Evolutionary conservation across 2,888 invertebrate genomes (phyloP), one percentile per base, ranked within the genome.

Genomic region (Crioceris asparagi): DNA sequence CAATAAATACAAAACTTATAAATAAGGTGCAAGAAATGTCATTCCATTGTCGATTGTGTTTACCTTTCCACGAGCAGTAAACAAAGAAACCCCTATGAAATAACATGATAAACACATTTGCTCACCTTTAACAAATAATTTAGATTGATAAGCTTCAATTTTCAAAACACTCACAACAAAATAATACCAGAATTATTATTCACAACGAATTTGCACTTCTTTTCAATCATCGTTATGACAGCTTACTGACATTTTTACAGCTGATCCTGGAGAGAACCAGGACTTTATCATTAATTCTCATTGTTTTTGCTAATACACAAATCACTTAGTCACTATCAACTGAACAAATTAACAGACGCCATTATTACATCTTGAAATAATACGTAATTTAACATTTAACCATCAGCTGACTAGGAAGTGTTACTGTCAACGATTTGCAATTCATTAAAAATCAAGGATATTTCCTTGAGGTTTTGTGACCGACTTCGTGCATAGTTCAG

Each of bases 221-320:
- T 53, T 50, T 48, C 46, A 43, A 49, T 51, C 56, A 56, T 54
- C 47, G 52, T 53, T 47, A 48, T 47, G 53, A 57, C 56, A 55
- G 53, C 46, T 53, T 49, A 50, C 52, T 55, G 60, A 57, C 61
- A 59, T 61, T 59, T 55, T 55, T 55, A 57, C 61, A 63, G 61
- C 60, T 62, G 62, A 61, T 54, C 49, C 45, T 51, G 46, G n/a
- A n/a, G n/a, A n/a, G n/a, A n/a, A 55, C 49, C 53, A 52, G 54
- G 48, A 50, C 46, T 39, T 35, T 17, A 40, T 46, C 42, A 29
- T 38, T 39, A 42, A 46, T 42, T 37, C 40, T 45, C 47, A 47
- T 42, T 39, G 43, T 43, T 35, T 34, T 35, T 33, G 23, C 17
- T 30, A 29, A 31, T 33, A n/a, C n/a, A n/a, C n/a, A n/a, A n/a